Conservation (phyloP, 2,888 invertebrate genomes). For the Autographa pulchrina region DNA sequence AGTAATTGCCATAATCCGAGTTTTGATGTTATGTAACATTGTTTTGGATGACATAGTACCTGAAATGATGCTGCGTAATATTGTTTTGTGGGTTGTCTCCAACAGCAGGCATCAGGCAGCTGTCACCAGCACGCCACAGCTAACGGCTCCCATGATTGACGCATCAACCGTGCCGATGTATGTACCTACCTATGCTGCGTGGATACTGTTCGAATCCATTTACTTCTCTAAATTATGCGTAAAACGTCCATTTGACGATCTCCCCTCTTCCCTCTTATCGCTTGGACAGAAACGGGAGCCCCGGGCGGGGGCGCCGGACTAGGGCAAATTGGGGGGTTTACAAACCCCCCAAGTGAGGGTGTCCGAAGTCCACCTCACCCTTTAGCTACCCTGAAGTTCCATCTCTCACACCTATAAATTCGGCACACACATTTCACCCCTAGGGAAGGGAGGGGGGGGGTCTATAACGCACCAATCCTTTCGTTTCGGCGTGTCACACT, state of each 20-base stretch:
- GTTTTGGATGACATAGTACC: background rate
- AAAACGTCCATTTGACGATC: slow-evolving; percentile 90
- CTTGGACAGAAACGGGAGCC: slow-evolving; percentile 88
- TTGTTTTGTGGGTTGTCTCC: background rate
- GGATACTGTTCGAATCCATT: slow-evolving; percentile 89
- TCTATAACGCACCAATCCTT: slow-evolving; percentile 87
- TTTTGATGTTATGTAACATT: background rate
- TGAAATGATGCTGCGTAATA: background rate
- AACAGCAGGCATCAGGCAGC: background rate
- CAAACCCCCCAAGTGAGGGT: slow-evolving; percentile 83
- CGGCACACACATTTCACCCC: slow-evolving; percentile 89
- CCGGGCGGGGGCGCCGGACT: slow-evolving; percentile 88
- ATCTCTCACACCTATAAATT: slow-evolving; percentile 90
- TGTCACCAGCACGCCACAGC: slow-evolving; percentile 15
- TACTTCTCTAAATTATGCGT: slow-evolving; percentile 90
- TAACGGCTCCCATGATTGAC: slow-evolving; percentile 52
- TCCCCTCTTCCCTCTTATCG: slow-evolving; percentile 89
- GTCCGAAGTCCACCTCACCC: slow-evolving; percentile 89
- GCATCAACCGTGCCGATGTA: slow-evolving; percentile 75
- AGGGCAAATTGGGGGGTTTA: slow-evolving; percentile 87
- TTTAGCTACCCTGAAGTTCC: slow-evolving; percentile 89
- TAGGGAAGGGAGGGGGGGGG: slow-evolving; percentile 78
- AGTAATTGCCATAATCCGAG: background rate
- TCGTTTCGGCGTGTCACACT: slow-evolving; percentile 87
- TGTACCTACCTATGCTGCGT: slow-evolving; percentile 80